A percentile compares a stretch with the other conserved stretches of the same genome.
Conservation (phyloP, 92 coral and sea anemone species). For the Umimayanthus chanpuru region DNA sequence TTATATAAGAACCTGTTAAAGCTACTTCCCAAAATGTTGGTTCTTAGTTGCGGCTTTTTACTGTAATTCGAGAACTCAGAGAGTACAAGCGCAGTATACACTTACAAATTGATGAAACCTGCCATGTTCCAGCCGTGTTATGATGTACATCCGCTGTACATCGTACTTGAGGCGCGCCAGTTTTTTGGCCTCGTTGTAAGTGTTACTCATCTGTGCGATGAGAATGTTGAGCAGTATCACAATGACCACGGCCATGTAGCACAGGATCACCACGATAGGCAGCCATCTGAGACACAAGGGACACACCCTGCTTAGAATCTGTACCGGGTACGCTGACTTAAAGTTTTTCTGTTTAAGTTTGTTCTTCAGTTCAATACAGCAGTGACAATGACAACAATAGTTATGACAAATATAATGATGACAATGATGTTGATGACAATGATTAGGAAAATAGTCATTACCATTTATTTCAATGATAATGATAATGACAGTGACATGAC, state of each 20-base stretch:
- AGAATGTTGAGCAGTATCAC: slow-evolving; percentile 74
- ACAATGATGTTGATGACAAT: background rate
- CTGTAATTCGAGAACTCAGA: background rate
- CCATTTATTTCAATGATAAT: background rate
- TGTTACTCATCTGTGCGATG: slow-evolving; percentile 76
- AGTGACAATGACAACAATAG: background rate
- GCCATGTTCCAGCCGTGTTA: slow-evolving; percentile 75
- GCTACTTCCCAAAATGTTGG: too few species aligned
- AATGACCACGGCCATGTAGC: slow-evolving; percentile 73
- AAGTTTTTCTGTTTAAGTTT: too few species aligned
- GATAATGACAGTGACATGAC: background rate
- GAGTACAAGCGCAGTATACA: background rate
- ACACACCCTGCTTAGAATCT: background rate
- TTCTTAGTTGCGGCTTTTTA: too few species aligned
- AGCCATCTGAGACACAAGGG: slow-evolving; percentile 55
- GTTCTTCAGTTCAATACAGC: background rate
- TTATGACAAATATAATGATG: too few species aligned
- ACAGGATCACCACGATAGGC: slow-evolving; percentile 61
- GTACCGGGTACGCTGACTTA: background rate
- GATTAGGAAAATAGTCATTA: background rate
- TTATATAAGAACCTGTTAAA: too few species aligned
- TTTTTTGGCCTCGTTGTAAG: slow-evolving; percentile 77
- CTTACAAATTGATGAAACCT: slow-evolving; percentile 65
- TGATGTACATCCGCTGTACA: slow-evolving; percentile 66
- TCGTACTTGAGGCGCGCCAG: slow-evolving; percentile 74